Evolutionary conservation across 64 coral and sea anemone genomes (phyloP).

Genomic region (Acropora yongei): DNA sequence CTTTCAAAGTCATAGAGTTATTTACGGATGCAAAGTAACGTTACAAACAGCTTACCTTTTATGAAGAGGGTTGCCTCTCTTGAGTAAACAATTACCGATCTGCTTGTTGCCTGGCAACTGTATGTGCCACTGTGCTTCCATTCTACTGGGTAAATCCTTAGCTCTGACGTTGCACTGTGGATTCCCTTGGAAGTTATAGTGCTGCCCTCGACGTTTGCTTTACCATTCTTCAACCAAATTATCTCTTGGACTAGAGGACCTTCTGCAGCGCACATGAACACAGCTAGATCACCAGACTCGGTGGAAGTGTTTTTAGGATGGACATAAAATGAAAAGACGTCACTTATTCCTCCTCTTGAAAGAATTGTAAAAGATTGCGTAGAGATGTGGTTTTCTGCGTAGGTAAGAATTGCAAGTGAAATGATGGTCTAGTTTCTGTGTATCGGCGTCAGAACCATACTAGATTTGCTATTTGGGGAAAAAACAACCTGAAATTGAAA

Average conservation of each 20-base stretch:
- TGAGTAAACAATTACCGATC: not conserved
- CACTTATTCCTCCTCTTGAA: not conserved
- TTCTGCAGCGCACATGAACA: not conserved
- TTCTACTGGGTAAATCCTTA: not conserved
- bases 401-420: too few species aligned
- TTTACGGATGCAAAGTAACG: too few species aligned
- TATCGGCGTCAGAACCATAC: too few species aligned
- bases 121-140: not conserved
- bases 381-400: too few species aligned
- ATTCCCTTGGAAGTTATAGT: not conserved
- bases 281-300: not conserved
- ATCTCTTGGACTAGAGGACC: not conserved
- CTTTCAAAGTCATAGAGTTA: too few species aligned
- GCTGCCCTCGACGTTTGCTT: not conserved
- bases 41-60: not conserved
- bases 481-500: too few species aligned
- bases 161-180: not conserved
- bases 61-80: not conserved
- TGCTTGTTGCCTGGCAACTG: not conserved
- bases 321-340: not conserved
- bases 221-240: slow-evolving; percentile 1
- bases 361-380: too few species aligned
- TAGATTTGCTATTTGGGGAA: too few species aligned
- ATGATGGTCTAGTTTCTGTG: too few species aligned
- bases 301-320: not conserved